Evolutionary conservation across 2,113 vertebrate species (phyloP), one percentile per base, ranked within the genome.

Genomic region (Ibidorhyncha struthersii): DNA sequence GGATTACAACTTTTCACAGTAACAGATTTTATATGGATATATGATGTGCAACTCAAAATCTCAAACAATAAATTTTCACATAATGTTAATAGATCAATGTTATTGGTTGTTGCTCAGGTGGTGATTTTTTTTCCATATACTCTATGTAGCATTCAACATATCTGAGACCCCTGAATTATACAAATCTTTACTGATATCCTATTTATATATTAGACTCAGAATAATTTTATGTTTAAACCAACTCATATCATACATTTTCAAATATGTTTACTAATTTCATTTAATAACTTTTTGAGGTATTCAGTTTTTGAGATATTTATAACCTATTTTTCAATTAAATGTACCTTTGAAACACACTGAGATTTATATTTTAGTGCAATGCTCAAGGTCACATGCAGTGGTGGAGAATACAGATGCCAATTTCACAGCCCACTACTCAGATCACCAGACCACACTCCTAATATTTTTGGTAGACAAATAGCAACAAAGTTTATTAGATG

Each of bases 391-490:
- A 86, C 23, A 65, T 76, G 18, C 38, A 56, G 17, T 34, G 29
- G 34, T 88, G 9, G 14, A 86, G 38, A 86, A 90, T 61, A 65
- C 3, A 61, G 36, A 8, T 86, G 55, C 43, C 58, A 90, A 86
- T 95, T 95, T 92, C 93, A 96, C 63, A 95, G 93, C 45, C 74
- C 53, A 69, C 66, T 88, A 90, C 70, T 90, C 79, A 61, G 71
- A 88, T 50, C 58, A 74, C 30, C 32, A 77, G 71, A 96, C 27
- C 79, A 80, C 66, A 61, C 25, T 79, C 25, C 34, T 88, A 86
- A 86, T 93, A 77, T 65, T 86, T 97, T 96, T 92, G 58, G 79
- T 92, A 77, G 93, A 90, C 40, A 73, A 95, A 90, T n/a, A 83
- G 27, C 49, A 82, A 80, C 40, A 49, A 58, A 85, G 15, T 88